These are phyloP conservation scores for Aspidoscelis tigris DNA, from an alignment of 2,113 vertebrate species.

Conservation along the genomic window DNA sequence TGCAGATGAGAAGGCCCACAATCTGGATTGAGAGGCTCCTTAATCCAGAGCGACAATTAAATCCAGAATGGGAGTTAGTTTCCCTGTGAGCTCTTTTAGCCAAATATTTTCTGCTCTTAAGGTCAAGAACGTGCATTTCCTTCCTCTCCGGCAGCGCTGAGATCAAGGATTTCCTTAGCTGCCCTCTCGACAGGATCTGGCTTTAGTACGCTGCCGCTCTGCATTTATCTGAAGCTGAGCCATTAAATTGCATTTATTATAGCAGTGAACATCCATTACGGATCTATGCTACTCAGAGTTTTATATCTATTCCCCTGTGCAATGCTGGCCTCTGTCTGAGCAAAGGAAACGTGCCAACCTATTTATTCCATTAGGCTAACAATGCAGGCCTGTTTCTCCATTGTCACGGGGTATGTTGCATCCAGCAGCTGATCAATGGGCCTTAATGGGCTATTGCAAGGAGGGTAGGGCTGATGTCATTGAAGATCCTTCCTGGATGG, in stretches of 20 bases:
- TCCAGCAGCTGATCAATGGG: constrained; percentile 19
- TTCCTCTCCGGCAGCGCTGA: not conserved
- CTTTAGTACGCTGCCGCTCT: not conserved
- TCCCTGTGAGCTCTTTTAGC: not conserved
- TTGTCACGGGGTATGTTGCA: not conserved
- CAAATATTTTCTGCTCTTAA: not conserved
- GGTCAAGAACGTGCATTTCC: not conserved
- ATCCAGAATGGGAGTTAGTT: no score
- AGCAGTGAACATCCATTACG: constrained; percentile 39
- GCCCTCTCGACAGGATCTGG: not conserved
- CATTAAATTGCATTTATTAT: constrained; percentile 41
- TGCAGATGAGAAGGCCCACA: no score
- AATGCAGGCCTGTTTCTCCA: not conserved
- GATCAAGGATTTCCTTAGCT: constrained; percentile 37
- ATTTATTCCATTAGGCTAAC: not conserved
- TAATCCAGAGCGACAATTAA: no score
- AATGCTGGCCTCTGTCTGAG: constrained; percentile 7
- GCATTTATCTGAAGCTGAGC: constrained; percentile 38
- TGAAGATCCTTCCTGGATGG: constrained; percentile 3
- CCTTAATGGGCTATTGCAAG: not conserved
- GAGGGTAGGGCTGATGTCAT: not conserved
- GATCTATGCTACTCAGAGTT: constrained; percentile 33
- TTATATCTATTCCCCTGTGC: not conserved
- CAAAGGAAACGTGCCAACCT: not conserved
- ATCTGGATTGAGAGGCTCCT: no score